phyloP scores from a whole-genome alignment of 2,888 invertebrate genomes.

The Corythucha ciliata region DNA sequence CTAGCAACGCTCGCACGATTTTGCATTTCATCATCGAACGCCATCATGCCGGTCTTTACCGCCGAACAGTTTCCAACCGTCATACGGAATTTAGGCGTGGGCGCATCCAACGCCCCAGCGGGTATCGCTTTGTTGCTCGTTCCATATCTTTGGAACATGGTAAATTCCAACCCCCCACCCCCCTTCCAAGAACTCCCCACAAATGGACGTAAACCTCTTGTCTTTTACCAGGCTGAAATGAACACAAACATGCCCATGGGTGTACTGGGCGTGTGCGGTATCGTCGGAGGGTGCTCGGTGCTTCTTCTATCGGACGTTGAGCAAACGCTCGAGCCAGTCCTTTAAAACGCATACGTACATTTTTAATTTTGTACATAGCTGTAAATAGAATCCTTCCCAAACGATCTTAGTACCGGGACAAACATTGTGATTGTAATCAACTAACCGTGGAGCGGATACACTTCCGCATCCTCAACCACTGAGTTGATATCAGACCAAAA shows the following conservation, averaged over 20 bases:
- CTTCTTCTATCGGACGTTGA: constrained; percentile 70
- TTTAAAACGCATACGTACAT: too few species aligned
- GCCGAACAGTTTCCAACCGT: constrained; percentile 63
- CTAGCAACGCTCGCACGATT: constrained; percentile 72
- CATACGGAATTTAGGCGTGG: constrained; percentile 60
- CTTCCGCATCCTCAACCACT: too few species aligned
- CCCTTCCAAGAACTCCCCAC: not conserved
- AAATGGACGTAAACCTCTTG: too few species aligned
- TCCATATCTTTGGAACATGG: constrained; percentile 68
- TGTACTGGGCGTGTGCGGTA: constrained; percentile 57
- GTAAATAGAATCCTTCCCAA: too few species aligned
- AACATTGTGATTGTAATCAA: too few species aligned
- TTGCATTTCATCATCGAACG: constrained; percentile 66
- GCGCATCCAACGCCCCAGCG: constrained; percentile 65
- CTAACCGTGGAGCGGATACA: too few species aligned
- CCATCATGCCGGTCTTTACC: constrained; percentile 66
- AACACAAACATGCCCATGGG: constrained; percentile 61
- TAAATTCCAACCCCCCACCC: constrained; percentile 40
- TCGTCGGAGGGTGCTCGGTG: constrained; percentile 61
- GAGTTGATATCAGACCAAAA: too few species aligned
- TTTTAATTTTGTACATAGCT: too few species aligned
- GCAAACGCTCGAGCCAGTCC: too few species aligned
- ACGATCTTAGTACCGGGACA: too few species aligned
- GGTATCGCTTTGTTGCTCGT: constrained; percentile 65
- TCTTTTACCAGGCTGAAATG: constrained; percentile 49